These are phyloP conservation scores for Apostichopus japonicus DNA, from an alignment of 35 echinoderm and acorn worm species.

Conservation along the genomic window DNA sequence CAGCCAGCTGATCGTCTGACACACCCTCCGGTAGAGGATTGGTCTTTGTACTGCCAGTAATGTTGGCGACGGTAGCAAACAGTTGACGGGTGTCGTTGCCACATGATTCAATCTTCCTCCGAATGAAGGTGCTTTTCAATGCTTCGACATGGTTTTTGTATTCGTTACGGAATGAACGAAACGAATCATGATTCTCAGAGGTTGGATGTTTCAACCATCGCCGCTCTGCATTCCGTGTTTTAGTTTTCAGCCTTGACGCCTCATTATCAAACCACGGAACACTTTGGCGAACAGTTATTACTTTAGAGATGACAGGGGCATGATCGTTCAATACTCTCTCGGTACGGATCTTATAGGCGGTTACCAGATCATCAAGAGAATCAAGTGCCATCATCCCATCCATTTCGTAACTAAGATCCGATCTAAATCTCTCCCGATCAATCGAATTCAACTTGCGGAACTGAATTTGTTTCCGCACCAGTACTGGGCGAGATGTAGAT, in stretches of 20 bases:
- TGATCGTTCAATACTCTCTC: conserved; percentile 12
- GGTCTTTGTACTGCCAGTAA: background rate
- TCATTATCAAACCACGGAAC: conserved; percentile 27
- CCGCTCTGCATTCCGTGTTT: conserved; percentile 38
- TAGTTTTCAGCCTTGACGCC: conserved; percentile 13
- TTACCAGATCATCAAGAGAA: background rate
- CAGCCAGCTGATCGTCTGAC: conserved; percentile 13
- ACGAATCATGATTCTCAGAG: background rate
- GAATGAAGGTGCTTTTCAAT: background rate
- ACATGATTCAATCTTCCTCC: conserved; percentile 9
- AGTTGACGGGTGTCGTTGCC: conserved; percentile 29
- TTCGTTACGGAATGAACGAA: background rate
- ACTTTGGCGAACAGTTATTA: background rate
- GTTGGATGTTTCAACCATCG: conserved; percentile 48
- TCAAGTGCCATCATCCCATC: background rate
- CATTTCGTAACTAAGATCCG: conserved; percentile 24
- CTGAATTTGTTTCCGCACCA: conserved; percentile 25
- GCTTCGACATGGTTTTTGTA: conserved; percentile 1
- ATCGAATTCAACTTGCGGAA: conserved; percentile 48
- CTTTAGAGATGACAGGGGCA: conserved; percentile 37
- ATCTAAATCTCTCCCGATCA: background rate
- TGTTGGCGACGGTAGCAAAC: conserved; percentile 17
- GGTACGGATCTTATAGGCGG: background rate
- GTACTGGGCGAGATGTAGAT: conserved; percentile 17
- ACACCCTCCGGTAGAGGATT: conserved; percentile 37